A percentile compares a stretch with the other conserved stretches of the same genome.
phyloP scores from a whole-genome alignment of 2,888 invertebrate genomes.

The Phortica okadai region DNA sequence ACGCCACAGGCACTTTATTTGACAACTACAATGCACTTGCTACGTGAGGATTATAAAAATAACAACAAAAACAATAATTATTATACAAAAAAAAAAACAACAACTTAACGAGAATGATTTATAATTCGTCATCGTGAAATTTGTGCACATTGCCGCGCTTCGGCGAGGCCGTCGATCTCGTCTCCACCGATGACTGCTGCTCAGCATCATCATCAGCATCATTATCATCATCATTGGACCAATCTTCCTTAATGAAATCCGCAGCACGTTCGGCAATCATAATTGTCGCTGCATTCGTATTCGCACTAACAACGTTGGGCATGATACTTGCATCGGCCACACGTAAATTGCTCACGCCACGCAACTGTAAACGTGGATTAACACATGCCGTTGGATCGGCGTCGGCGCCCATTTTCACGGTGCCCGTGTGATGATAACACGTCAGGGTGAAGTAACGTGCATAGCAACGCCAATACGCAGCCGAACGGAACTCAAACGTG shows the following conservation, averaged over 20 bases:
- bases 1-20: no score
- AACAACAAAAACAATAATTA: neutral
- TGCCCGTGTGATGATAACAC: conserved; percentile 83
- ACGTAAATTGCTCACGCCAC: conserved; percentile 81
- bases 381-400: conserved; percentile 82
- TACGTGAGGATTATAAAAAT: no score
- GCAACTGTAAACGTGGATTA: conserved; percentile 81
- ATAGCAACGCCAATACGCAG: conserved; percentile 83
- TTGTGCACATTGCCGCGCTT: neutral
- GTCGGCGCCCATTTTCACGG: conserved; percentile 84
- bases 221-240: conserved; percentile 42
- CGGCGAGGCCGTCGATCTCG: neutral
- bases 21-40: no score
- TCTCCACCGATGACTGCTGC: neutral
- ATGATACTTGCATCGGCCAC: conserved; percentile 88
- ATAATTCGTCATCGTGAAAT: neutral
- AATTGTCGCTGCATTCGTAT: conserved; percentile 89
- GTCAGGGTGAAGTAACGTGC: conserved; percentile 82
- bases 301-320: conserved; percentile 86
- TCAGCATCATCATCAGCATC: no score
- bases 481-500: conserved; percentile 52
- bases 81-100: neutral
- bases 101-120: neutral
- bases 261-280: conserved; percentile 91
- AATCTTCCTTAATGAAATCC: conserved; percentile 77